These are phyloP conservation scores for Scaptomyza polygonia DNA, from an alignment of 2,888 invertebrate genomes.

Conservation along the genomic window DNA sequence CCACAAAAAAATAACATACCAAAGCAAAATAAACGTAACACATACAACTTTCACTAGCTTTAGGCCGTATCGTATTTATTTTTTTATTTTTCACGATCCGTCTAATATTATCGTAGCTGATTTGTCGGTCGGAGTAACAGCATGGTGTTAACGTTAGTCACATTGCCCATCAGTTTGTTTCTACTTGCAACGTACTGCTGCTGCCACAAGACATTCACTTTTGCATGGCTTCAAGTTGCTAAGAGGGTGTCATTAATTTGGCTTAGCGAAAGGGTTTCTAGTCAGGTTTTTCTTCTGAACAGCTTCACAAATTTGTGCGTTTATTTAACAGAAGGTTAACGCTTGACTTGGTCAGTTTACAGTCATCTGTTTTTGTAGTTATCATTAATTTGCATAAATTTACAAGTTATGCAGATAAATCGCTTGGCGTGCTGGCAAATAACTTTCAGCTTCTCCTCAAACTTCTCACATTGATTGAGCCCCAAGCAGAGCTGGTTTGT, in stretches of 20 bases:
- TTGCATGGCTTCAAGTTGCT: constrained; percentile 20
- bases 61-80: constrained; percentile 15
- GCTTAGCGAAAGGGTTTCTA: constrained; percentile 41
- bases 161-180: constrained; percentile 42
- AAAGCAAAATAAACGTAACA: constrained; percentile 13
- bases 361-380: constrained; percentile 27
- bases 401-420: constrained; percentile 46
- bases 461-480: constrained; percentile 70
- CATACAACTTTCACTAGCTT: constrained; percentile 64
- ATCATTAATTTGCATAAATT: constrained; percentile 64
- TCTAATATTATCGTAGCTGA: constrained; percentile 24
- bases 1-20: constrained; percentile 4
- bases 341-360: constrained; percentile 13
- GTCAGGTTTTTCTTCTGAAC: constrained; percentile 13
- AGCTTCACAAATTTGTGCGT: constrained; percentile 20
- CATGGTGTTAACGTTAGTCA: constrained; percentile 55
- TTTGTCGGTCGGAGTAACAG: constrained; percentile 28
- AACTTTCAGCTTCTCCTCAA: constrained; percentile 17
- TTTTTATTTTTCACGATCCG: constrained; percentile 33
- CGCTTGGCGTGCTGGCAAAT: constrained; percentile 52
- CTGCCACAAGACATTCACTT: constrained; percentile 60
- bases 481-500: constrained; percentile 13
- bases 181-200: constrained; percentile 25
- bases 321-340: constrained; percentile 31
- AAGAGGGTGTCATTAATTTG: constrained; percentile 26